Base-by-base conservation (phyloP, 2,888 invertebrate genomes). In the Euzetes globulus region DNA sequence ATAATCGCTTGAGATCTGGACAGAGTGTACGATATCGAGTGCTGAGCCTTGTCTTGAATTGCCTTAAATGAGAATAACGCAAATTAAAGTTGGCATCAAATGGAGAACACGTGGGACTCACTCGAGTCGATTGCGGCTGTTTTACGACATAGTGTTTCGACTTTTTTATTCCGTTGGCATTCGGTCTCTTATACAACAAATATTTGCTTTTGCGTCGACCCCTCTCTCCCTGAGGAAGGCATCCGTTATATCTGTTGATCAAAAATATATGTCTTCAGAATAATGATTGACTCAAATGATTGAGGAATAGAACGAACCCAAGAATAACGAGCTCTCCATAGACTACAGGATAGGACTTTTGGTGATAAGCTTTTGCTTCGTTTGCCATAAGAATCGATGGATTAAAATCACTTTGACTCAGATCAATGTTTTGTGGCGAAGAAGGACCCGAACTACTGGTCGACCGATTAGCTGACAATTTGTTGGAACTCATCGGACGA, bases 1-100 rank as follows among this genome's bases (percentile, higher is more conserved):
- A 99, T 94, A 81, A 99, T 94, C 73, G 96, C 95, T 85, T 97
- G 95, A 83, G 91, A 94, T 83, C 96, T 88, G 80, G 92, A 93
- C 81, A 98, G 87, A 77, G 97, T 98, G 85, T 96, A 98, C 52
- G 96, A 96, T 84, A 97, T 96, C 79, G 93, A 94, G 85, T 97
- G 96, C 84, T 94, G 94, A 82, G 89, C 91, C 78, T 90, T 89
- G 84, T 97, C 93, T 82, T 94, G 88, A 81, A 97, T 94, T 78
- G 95, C 94, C 87, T 95, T 7, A 81, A 82, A 58, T 22, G 5
- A 55, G 22, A 55, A 4, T 75, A 71, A 65, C 37, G 27, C 27
- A 45, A 47, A 73, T 29, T 60, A 72, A 72, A 27, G 27, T 47
- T 71, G 11, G 9, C 9, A 71, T 50, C 15, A 37, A 17, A 15